Conservation (phyloP, 2,888 invertebrate genomes). For the Tetranychus truncatus region DNA sequence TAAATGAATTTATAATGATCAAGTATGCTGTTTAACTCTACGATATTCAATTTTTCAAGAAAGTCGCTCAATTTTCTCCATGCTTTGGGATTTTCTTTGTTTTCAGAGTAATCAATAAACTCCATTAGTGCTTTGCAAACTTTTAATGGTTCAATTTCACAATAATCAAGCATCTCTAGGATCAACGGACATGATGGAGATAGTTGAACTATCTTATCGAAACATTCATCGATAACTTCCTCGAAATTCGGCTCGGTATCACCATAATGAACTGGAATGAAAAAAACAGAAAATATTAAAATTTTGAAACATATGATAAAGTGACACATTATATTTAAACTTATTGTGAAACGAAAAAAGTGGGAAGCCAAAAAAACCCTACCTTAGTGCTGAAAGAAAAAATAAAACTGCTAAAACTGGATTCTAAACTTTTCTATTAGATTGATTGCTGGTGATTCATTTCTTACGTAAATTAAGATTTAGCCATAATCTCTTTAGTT, state of each 20-base stretch:
- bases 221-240: not conserved
- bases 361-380: not conserved
- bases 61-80: not conserved
- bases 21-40: not conserved
- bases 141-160: not conserved
- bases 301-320: too few species aligned
- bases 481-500: not conserved
- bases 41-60: not conserved
- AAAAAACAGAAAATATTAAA: not conserved
- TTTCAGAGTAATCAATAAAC: constrained; percentile 9
- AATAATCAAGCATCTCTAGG: not conserved
- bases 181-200: not conserved
- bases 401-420: too few species aligned
- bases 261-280: not conserved
- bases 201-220: not conserved
- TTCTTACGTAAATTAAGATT: not conserved
- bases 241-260: not conserved
- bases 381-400: too few species aligned
- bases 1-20: not conserved
- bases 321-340: not conserved
- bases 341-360: not conserved
- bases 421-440: too few species aligned
- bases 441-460: too few species aligned
- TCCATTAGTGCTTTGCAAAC: not conserved
- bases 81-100: constrained; percentile 7